Evolutionary conservation across 2,888 invertebrate genomes (phyloP).

Genomic region (Tachina fera): DNA sequence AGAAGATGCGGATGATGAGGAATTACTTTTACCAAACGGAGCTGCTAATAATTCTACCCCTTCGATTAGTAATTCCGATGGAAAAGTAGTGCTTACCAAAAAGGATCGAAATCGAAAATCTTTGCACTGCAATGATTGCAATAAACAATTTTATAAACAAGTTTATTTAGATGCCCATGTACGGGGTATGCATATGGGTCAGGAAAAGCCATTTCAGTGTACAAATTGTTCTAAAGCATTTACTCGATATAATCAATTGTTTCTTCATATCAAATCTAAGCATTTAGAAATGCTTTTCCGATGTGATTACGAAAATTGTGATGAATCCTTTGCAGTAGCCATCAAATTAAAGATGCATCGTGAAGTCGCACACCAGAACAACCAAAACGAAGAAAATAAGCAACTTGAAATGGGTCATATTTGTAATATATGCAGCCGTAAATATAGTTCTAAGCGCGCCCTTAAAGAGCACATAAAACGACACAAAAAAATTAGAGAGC

Average conservation of each 20-base stretch:
- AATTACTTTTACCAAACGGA: constrained; percentile 54
- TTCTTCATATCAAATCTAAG: constrained; percentile 75
- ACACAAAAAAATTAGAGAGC: constrained; percentile 78
- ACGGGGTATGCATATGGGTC: constrained; percentile 78
- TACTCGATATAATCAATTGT: constrained; percentile 77
- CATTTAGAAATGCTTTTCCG: constrained; percentile 71
- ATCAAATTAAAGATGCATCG: constrained; percentile 68
- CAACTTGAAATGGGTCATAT: constrained; percentile 70
- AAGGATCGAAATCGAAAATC: constrained; percentile 72
- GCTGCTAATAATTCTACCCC: constrained; percentile 64
- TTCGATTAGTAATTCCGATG: constrained; percentile 29
- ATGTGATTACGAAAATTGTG: constrained; percentile 70
- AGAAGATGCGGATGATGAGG: constrained; percentile 66
- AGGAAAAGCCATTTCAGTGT: constrained; percentile 79
- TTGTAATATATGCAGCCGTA: constrained; percentile 77
- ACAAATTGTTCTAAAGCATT: constrained; percentile 76
- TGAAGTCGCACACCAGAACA: constrained; percentile 50
- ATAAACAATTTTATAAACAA: constrained; percentile 78
- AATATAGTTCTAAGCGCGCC: constrained; percentile 79
- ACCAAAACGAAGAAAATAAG: constrained; percentile 41
- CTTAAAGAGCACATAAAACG: constrained; percentile 79
- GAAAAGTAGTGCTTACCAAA: constrained; percentile 52
- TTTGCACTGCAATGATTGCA: constrained; percentile 73
- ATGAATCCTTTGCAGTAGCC: constrained; percentile 58
- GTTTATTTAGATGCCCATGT: constrained; percentile 79